phyloP scores from a whole-genome alignment of 2,113 vertebrate species.

The Catharus fuscescens region DNA sequence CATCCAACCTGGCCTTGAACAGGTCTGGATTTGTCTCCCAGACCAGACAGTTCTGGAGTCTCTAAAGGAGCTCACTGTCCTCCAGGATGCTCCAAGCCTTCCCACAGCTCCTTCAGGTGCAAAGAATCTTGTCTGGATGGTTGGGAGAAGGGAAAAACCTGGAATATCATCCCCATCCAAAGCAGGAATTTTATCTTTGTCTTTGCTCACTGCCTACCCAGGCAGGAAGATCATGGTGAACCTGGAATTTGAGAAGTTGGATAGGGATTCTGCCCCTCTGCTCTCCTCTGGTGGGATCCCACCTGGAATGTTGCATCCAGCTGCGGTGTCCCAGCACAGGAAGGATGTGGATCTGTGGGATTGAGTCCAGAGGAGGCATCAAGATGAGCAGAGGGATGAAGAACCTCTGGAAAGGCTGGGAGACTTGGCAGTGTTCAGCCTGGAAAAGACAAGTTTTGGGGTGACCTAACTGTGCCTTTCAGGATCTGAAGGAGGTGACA shows the following conservation, averaged over 20 bases:
- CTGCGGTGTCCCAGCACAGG: neutral
- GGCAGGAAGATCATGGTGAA: neutral
- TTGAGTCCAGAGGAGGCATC: neutral
- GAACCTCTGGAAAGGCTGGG: neutral
- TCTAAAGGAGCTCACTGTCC: neutral
- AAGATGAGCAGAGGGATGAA: neutral
- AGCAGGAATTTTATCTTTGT: neutral
- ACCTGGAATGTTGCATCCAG: neutral
- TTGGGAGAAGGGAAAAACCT: neutral
- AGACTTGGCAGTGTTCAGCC: neutral
- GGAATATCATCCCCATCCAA: neutral
- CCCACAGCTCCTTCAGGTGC: neutral
- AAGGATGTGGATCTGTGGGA: neutral
- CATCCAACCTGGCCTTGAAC: neutral
- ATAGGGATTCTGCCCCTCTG: neutral
- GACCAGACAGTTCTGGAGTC: neutral
- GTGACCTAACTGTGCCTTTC: neutral
- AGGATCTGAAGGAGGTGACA: neutral
- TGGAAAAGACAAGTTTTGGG: neutral
- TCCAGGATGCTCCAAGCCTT: neutral
- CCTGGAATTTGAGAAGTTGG: neutral
- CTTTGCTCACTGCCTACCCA: neutral
- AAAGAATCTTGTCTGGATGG: neutral
- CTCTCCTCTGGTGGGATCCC: neutral
- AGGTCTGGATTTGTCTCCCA: neutral